Base-by-base conservation (phyloP, 92 coral and sea anemone genomes). In the Siderastrea radians region DNA sequence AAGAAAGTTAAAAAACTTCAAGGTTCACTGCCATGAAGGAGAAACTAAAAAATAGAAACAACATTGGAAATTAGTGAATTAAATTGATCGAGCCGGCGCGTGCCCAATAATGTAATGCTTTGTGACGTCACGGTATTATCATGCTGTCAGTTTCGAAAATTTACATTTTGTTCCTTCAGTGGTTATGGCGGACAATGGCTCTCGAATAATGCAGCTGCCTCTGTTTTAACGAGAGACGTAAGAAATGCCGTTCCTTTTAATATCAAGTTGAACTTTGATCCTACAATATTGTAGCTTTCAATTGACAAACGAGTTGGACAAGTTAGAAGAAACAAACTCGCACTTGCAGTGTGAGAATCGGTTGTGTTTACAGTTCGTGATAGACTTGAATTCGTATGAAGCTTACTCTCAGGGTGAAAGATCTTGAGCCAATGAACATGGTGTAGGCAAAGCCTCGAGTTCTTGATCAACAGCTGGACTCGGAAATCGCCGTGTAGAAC, bases 61-160 rank as follows among this genome's bases (percentile, higher is more conserved):
- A 26, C 38, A 26, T 26, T 26, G 38, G 38, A 26, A 26, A 26
- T 52, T 52, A 52, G 5, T 44, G 7, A 49, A 49, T 2, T 49
- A 49, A 5, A 49, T 14, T 48, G 1, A 44, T 0, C 3, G 16
- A 49, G 43, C 13, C 58, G 5, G 60, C 59, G 77, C 77, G 38
- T 14, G 60, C 60, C 50, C 15, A 12, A 19, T 45, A 12, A 45
- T 3, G 38, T 17, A 19, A 44, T 19, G 4, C 50, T 17, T 52
- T 74, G 78, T 74, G 78, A 74, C 78, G 78, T 51, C 78, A 74
- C 62, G 51, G 14, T 74, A 5, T 43, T 73, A n/a, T 17, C 46
- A n/a, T 3, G 59, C 78, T 6, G 78, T 73, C 78, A 17, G 14
- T 7, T 49, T 9, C 3, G 17, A 17, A 73, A 73, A 73, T 73